Evolutionary conservation across 2,797 vertebrate species (phyloP).

Genomic region (Novumbra hubbsi): DNA sequence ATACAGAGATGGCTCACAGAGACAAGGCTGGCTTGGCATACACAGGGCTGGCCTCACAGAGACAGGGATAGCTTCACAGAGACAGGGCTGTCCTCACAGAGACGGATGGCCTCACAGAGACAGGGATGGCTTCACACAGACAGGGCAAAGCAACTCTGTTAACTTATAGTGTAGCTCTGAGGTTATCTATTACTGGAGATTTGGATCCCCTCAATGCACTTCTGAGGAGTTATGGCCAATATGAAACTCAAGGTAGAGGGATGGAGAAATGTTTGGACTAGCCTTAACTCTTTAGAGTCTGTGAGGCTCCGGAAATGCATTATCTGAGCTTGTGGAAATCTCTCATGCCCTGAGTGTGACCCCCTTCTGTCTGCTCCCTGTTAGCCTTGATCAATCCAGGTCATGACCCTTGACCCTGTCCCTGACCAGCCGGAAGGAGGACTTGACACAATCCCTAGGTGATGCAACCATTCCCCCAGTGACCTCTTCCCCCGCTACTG

Average conservation of each 20-base stretch:
- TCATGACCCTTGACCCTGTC: too few relatives aligned
- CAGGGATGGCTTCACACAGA: neutral
- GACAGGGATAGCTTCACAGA: neutral
- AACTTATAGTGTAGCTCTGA: neutral
- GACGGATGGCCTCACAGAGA: neutral
- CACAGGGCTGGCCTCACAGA: too few relatives aligned
- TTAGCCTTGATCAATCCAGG: neutral
- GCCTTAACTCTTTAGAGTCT: neutral
- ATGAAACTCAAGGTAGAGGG: neutral
- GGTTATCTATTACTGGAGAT: slow-evolving; percentile 3
- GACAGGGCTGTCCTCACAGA: neutral
- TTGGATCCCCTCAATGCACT: slow-evolving; percentile 12
- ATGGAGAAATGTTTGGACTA: neutral
- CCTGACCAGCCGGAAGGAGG: neutral
- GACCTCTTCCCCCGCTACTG: too few relatives aligned
- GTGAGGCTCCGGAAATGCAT: neutral
- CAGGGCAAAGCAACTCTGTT: slow-evolving; percentile 8
- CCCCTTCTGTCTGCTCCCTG: slow-evolving; percentile 9
- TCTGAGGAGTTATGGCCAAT: neutral
- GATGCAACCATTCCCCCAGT: neutral
- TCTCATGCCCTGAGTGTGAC: neutral
- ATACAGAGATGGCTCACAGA: neutral
- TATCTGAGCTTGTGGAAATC: neutral
- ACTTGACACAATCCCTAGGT: slow-evolving; percentile 8
- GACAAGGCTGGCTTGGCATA: too few relatives aligned